Evolutionary conservation across 1,140 invertebrate genomes (phyloP).

Genomic region (Andricus grossulariae): DNA sequence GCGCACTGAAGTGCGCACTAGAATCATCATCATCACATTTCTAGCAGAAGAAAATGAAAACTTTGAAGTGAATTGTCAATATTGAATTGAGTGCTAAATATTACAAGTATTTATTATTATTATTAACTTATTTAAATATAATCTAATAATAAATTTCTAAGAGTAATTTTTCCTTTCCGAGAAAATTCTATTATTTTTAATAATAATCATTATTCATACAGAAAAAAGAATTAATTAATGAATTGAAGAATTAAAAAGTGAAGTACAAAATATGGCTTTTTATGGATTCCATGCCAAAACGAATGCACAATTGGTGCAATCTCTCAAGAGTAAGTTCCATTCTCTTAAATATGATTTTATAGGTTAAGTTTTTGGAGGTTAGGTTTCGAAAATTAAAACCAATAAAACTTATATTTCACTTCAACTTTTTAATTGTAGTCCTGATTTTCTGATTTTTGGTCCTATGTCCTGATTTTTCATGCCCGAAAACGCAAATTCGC

Average conservation of each 20-base stretch:
- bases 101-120: neutral
- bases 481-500: too few species aligned
- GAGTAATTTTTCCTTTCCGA: slow-evolving; percentile 13
- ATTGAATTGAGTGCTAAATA: too few species aligned
- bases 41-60: too few species aligned
- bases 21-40: too few species aligned
- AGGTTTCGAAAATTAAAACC: neutral
- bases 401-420: neutral
- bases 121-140: neutral
- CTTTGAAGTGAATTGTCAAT: too few species aligned
- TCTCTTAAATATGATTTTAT: neutral
- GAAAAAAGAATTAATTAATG: neutral
- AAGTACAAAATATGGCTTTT: neutral
- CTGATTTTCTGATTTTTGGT: too few species aligned
- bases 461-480: too few species aligned
- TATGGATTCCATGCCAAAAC: slow-evolving; percentile 28
- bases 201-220: neutral
- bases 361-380: slow-evolving; percentile 3
- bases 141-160: slow-evolving; percentile 33
- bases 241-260: too few species aligned
- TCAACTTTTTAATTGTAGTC: slow-evolving; percentile 20
- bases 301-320: slow-evolving; percentile 38
- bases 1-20: too few species aligned
- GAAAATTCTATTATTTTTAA: slow-evolving; percentile 40
- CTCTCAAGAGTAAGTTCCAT: slow-evolving; percentile 37